phyloP scores from a whole-genome alignment of 2,888 invertebrate species.

The Mantis religiosa region DNA sequence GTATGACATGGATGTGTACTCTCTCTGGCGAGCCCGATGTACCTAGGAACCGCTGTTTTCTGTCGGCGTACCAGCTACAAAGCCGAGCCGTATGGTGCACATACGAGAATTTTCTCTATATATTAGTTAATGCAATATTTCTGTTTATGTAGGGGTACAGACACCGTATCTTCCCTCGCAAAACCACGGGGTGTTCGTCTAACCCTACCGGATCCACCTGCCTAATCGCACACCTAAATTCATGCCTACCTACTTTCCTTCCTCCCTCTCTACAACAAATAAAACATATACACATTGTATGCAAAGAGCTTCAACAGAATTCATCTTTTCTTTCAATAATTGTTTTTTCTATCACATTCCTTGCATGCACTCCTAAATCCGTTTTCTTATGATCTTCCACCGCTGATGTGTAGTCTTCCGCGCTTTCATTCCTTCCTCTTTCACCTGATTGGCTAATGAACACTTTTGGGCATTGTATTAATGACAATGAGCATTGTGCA shows the following conservation, averaged over 20 bases:
- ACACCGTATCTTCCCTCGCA: not conserved
- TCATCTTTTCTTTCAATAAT: too few relatives aligned
- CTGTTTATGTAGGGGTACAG: not conserved
- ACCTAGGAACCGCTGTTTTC: not conserved
- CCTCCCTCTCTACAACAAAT: not conserved
- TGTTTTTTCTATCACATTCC: too few relatives aligned
- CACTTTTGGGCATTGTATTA: too few relatives aligned
- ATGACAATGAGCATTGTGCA: too few relatives aligned
- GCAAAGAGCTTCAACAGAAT: too few relatives aligned
- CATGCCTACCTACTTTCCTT: not conserved
- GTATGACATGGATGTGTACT: slow-evolving; percentile 18
- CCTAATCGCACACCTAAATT: not conserved
- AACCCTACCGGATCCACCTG: not conserved
- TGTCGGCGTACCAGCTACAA: not conserved
- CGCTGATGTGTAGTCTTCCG: too few relatives aligned
- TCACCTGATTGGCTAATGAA: too few relatives aligned
- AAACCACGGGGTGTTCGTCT: not conserved
- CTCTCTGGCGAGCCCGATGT: not conserved
- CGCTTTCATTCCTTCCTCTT: too few relatives aligned
- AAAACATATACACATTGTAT: too few relatives aligned
- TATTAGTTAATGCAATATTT: slow-evolving; percentile 18
- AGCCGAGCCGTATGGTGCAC: not conserved
- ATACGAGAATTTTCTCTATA: slow-evolving; percentile 11
- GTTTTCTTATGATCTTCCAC: too few relatives aligned
- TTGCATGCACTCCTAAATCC: too few relatives aligned